Conservation (phyloP, 2,113 vertebrate genomes). For the Megaceryle maxima region DNA sequence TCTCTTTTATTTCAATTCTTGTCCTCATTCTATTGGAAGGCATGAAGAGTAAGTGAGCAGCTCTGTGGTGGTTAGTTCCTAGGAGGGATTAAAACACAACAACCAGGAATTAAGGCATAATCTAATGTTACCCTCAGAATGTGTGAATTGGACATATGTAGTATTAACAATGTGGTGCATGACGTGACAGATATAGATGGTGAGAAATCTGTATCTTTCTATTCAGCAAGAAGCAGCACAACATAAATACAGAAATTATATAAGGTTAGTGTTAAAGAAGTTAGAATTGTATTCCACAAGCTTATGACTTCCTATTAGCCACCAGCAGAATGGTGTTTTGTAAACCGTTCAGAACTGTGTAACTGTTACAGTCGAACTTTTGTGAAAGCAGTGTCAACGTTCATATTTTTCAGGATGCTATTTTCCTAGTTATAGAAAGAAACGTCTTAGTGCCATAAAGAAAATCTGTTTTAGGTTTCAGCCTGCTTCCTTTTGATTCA, state of each 20-base stretch:
- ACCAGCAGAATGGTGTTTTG: neutral
- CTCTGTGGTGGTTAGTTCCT: neutral
- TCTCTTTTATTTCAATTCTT: neutral
- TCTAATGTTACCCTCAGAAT: neutral
- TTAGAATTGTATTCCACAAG: neutral
- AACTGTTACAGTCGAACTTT: neutral
- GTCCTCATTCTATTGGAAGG: neutral
- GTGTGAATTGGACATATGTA: neutral
- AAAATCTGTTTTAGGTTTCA: neutral
- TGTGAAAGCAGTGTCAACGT: neutral
- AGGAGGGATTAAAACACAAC: neutral
- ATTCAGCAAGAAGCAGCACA: neutral
- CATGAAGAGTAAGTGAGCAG: neutral
- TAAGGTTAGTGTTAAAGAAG: neutral
- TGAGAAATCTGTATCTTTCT: neutral
- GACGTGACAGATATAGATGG: neutral
- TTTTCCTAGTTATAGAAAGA: neutral
- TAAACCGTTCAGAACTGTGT: neutral
- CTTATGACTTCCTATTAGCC: neutral
- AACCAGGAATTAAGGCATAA: neutral
- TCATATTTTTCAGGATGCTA: neutral
- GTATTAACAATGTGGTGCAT: fast-evolving
- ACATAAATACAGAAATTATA: neutral
- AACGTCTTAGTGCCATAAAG: neutral
- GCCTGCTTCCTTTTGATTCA: neutral